Conservation (phyloP, 1,140 invertebrate genomes). For the Holcopasites calliopsidis region DNA sequence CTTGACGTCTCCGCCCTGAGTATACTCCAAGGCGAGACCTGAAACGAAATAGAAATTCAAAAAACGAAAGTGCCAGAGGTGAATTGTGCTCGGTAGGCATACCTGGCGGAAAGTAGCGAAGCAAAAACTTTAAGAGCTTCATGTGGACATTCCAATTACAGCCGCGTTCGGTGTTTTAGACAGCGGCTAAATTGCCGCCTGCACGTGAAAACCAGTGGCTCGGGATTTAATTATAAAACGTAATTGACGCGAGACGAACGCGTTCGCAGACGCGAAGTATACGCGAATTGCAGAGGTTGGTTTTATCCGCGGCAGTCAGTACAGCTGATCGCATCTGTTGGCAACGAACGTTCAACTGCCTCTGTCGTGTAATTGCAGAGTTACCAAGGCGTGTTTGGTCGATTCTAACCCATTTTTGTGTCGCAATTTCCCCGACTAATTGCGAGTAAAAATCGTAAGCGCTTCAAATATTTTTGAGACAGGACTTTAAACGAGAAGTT, state of each 20-base stretch:
- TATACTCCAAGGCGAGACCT: conserved; percentile 83
- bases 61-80: too few relatives aligned
- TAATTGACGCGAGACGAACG: conserved; percentile 26
- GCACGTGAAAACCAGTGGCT: background rate
- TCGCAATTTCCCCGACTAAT: background rate
- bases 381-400: conserved; percentile 53
- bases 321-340: background rate
- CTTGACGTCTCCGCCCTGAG: conserved; percentile 80
- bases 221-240: conserved; percentile 56
- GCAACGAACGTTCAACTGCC: background rate
- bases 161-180: conserved; percentile 32
- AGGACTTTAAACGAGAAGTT: too few relatives aligned
- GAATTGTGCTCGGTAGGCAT: conserved; percentile 33
- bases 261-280: background rate
- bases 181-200: conserved; percentile 2
- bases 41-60: background rate
- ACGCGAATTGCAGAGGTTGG: conserved; percentile 7
- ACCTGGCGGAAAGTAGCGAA: conserved; percentile 85
- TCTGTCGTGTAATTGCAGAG: conserved; percentile 11
- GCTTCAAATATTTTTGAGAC: too few relatives aligned
- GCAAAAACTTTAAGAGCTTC: conserved; percentile 84
- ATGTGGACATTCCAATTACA: conserved; percentile 73
- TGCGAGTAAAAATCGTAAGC: too few relatives aligned
- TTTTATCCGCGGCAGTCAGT: conserved; percentile 30
- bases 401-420: conserved; percentile 19